phyloP scores from a whole-genome alignment of 1,140 invertebrate species.

The Brachionus rubens region DNA sequence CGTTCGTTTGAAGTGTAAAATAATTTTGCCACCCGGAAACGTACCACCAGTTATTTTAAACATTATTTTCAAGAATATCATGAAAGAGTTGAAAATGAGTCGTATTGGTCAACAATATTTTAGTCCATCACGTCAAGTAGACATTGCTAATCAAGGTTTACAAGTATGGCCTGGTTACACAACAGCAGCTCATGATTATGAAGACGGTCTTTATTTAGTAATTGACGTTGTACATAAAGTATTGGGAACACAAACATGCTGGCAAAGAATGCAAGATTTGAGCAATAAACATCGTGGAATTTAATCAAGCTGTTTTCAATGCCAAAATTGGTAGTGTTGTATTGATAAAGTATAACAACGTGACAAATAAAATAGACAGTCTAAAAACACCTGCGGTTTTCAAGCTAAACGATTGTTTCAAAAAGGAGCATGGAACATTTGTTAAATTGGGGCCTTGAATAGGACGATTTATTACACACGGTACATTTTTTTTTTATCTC shows the following conservation, averaged over 20 bases:
- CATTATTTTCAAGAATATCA: slow-evolving; percentile 60
- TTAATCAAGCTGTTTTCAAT: slow-evolving; percentile 64
- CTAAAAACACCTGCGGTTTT: slow-evolving; percentile 66
- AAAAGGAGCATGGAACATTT: slow-evolving; percentile 70
- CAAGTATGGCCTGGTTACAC: slow-evolving; percentile 87
- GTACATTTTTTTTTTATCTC: background rate
- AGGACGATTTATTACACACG: slow-evolving; percentile 59
- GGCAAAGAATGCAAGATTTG: slow-evolving; percentile 66
- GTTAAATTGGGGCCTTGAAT: slow-evolving; percentile 74
- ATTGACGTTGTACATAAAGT: slow-evolving; percentile 80
- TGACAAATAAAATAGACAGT: slow-evolving; percentile 77
- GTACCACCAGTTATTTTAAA: slow-evolving; percentile 37
- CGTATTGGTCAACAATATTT: slow-evolving; percentile 76
- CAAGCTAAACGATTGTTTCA: slow-evolving; percentile 64
- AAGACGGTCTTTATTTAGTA: slow-evolving; percentile 80
- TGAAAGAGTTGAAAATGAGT: slow-evolving; percentile 72
- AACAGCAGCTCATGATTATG: slow-evolving; percentile 75
- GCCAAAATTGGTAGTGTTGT: slow-evolving; percentile 70
- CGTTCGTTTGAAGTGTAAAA: slow-evolving; percentile 16
- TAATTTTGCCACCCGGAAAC: slow-evolving; percentile 30
- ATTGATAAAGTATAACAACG: slow-evolving; percentile 87
- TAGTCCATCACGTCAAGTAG: slow-evolving; percentile 68
- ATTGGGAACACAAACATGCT: slow-evolving; percentile 73
- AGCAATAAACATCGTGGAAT: slow-evolving; percentile 48
- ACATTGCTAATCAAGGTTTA: slow-evolving; percentile 72